Conservation (phyloP, 2,888 invertebrate species). For the Hipparchia sbordonii region DNA sequence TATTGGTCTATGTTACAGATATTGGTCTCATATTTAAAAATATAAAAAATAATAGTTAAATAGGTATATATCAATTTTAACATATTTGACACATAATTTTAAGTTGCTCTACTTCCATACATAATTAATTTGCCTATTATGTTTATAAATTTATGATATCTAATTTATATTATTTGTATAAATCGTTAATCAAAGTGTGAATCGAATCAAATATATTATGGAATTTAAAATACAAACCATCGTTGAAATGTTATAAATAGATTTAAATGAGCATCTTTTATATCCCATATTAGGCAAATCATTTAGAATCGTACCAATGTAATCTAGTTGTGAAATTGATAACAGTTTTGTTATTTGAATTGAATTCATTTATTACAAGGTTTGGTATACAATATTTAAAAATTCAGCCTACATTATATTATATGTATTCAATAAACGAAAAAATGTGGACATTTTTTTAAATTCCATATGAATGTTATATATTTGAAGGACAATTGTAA, state of each 20-base stretch:
- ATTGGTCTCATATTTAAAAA: neutral
- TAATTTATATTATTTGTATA: slow-evolving; percentile 15
- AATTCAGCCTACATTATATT: neutral
- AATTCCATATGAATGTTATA: neutral
- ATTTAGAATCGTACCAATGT: slow-evolving; percentile 27
- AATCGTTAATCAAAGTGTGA: slow-evolving; percentile 26
- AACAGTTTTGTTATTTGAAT: slow-evolving; percentile 11
- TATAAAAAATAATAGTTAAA: slow-evolving; percentile 2
- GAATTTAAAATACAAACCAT: slow-evolving; percentile 23
- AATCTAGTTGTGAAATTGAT: slow-evolving; percentile 32
- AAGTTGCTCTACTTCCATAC: slow-evolving; percentile 36
- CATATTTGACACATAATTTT: slow-evolving; percentile 16
- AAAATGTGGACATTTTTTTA: neutral
- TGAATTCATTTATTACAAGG: slow-evolving; percentile 4
- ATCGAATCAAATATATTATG: slow-evolving; percentile 25
- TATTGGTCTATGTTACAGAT: no score
- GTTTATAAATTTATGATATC: slow-evolving; percentile 9
- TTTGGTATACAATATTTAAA: neutral
- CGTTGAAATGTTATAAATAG: slow-evolving; percentile 35
- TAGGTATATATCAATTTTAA: neutral
- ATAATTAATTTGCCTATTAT: slow-evolving; percentile 23
- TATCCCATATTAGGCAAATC: slow-evolving; percentile 30
- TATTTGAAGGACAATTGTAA: neutral
- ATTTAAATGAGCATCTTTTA: slow-evolving; percentile 35
- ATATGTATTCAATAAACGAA: neutral